Conservation (phyloP, 1,140 invertebrate species). For the Micrasema longulum region DNA sequence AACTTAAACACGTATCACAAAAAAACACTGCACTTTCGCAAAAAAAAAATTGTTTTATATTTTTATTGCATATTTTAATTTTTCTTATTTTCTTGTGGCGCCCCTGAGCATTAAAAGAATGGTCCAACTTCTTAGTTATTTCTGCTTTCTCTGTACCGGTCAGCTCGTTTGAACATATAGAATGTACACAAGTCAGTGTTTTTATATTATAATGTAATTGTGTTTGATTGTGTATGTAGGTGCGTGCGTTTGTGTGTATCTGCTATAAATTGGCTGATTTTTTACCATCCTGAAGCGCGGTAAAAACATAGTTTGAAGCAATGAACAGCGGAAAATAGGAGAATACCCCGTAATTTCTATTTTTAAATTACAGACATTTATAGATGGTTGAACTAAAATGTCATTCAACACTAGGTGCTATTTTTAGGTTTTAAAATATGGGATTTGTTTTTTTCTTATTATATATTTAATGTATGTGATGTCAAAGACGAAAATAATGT, state of each 20-base stretch:
- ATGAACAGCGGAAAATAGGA: background rate
- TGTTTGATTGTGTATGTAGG: background rate
- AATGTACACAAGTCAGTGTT: background rate
- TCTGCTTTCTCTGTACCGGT: conserved; percentile 26
- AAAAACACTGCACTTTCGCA: background rate
- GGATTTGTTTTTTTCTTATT: background rate
- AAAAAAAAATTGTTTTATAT: background rate
- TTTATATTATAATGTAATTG: background rate
- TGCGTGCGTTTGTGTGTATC: conserved; percentile 3
- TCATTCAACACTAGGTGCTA: background rate
- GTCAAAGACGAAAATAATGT: background rate
- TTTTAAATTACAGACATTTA: conserved; percentile 20
- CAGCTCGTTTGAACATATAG: background rate
- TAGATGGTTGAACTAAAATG: background rate
- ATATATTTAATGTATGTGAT: background rate
- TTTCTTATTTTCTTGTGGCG: background rate
- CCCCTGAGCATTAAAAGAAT: background rate
- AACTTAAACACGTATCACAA: background rate
- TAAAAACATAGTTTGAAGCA: conserved; percentile 25
- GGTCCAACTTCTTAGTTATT: conserved; percentile 5
- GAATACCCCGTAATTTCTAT: background rate
- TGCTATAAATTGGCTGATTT: conserved; percentile 25
- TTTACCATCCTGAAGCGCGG: conserved; percentile 1
- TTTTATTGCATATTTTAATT: background rate
- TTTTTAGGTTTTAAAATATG: background rate